Base-by-base conservation (phyloP, 2,888 invertebrate species). In the Marronus borbonicus region DNA sequence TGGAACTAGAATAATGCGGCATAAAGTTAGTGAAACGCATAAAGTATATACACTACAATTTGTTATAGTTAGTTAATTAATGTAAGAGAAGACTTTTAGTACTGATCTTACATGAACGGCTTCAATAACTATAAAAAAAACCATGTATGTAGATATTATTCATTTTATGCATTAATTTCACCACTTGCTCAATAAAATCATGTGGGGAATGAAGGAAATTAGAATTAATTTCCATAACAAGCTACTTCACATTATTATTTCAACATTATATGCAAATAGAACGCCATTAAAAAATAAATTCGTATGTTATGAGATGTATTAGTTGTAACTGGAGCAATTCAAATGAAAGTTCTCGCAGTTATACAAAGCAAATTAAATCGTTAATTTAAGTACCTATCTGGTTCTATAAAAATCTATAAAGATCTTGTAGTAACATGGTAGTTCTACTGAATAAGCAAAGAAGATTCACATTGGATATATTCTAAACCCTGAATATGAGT, bases 151-250 rank as follows among this genome's bases (percentile, higher is more conserved):
- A 62, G 39, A 1, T 39, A 20, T 74, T 44, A 39, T 60, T 49
- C 20, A 24, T 60, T 74, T 20, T 24, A 60, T 44, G 39, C 60
- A 39, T 62, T 60, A 74, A 74, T 74, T 74, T 62, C 60, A 74
- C 28, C 60, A 60, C 10, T 49, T 62, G 28, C 60, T 74, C 72
- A 24, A 74, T 60, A 74, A 74, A 74, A 74, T 74, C 60, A n/a
- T 60, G 60, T 39, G 7, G 5, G 60, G 60, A 74, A 74, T 60
- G 44, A 58, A 58, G 52, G n/a, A 60, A 72, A 72, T 60, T 60
- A 60, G 60, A 74, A 74, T 74, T 74, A 74, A 74, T 74, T 49
- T 74, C 60, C 44, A 74, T 74, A 74, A 74, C 72, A 28, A 74
- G 60, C 72, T 72, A 55, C 20, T 44, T 55, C 72, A 74, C 44